These are phyloP conservation scores for Drosophila santomea DNA, from an alignment of 1,140 invertebrate species.

Conservation along the genomic window DNA sequence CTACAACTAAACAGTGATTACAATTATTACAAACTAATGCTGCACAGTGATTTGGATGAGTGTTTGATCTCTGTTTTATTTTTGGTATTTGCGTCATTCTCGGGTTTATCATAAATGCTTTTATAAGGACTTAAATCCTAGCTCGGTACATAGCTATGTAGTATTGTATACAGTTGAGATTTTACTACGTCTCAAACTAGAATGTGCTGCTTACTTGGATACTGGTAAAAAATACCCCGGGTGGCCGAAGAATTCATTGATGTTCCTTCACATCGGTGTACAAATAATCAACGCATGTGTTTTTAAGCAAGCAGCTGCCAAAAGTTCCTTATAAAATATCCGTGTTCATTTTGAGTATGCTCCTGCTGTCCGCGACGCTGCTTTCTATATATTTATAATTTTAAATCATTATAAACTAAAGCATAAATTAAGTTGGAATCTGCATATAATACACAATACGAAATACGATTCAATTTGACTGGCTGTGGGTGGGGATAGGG, in stretches of 20 bases:
- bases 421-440: constrained; percentile 58
- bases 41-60: constrained; percentile 28
- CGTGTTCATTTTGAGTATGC: constrained; percentile 61
- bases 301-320: constrained; percentile 23
- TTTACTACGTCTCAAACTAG: constrained; percentile 11
- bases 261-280: constrained; percentile 29
- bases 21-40: constrained; percentile 58
- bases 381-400: constrained; percentile 46
- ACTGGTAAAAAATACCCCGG: constrained; percentile 40
- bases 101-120: constrained; percentile 59
- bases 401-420: constrained; percentile 58
- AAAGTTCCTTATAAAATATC: constrained; percentile 64
- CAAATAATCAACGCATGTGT: constrained; percentile 46
- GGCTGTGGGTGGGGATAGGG: constrained; percentile 3
- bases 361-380: constrained; percentile 12
- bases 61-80: constrained; percentile 24
- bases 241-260: constrained; percentile 30
- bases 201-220: constrained; percentile 24
- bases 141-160: constrained; percentile 22
- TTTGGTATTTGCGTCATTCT: constrained; percentile 62
- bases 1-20: constrained; percentile 45
- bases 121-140: constrained; percentile 23
- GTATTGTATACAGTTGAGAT: constrained; percentile 40
- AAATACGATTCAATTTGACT: constrained; percentile 29
- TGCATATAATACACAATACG: constrained; percentile 61